Evolutionary conservation across 2,797 vertebrate genomes (phyloP).

Genomic region (Lutjanus campechanus): DNA sequence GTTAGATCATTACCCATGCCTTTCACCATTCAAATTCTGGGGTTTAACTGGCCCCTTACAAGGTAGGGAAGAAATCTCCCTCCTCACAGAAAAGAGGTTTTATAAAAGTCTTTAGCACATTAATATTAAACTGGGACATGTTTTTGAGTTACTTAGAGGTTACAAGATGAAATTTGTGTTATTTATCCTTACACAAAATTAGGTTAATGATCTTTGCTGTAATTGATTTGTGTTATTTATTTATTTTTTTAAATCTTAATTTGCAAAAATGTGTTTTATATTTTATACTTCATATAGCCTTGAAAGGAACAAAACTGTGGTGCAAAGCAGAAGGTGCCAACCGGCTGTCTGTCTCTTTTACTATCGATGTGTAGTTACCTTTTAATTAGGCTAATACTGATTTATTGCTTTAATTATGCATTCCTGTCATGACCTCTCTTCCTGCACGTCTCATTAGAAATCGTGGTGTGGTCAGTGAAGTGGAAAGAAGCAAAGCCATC

Average conservation of each 20-base stretch:
- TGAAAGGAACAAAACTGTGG: conserved; percentile 23
- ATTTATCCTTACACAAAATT: conserved; percentile 1
- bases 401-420: conserved; percentile 79
- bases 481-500: conserved; percentile 81
- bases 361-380: conserved; percentile 68
- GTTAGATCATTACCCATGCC: conserved; percentile 57
- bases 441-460: conserved; percentile 78
- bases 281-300: conserved; percentile 14
- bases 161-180: background rate
- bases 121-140: conserved; percentile 19
- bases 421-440: conserved; percentile 81
- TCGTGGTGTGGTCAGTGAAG: conserved; percentile 81
- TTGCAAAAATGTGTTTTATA: background rate
- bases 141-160: conserved; percentile 35
- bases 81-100: conserved; percentile 27
- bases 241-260: background rate
- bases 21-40: conserved; percentile 56
- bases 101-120: conserved; percentile 30
- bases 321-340: conserved; percentile 29
- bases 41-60: conserved; percentile 51
- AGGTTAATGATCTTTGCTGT: background rate
- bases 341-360: conserved; percentile 31
- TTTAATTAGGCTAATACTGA: conserved; percentile 81
- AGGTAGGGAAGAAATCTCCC: conserved; percentile 22
- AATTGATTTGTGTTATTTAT: background rate